These are phyloP conservation scores for Cabera pusaria DNA, from an alignment of 2,888 invertebrate genomes.

Conservation along the genomic window DNA sequence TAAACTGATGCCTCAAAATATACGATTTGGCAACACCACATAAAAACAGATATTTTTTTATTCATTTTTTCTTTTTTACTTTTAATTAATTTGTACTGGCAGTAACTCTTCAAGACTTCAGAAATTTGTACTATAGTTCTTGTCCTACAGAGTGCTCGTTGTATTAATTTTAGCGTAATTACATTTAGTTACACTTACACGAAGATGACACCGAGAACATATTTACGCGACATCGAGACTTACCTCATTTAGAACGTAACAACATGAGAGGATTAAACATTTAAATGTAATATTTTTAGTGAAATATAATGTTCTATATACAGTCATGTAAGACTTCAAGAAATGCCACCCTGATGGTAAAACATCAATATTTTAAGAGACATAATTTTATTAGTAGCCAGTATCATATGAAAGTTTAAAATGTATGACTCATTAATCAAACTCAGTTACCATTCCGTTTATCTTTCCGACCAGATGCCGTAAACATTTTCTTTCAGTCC, in stretches of 20 bases:
- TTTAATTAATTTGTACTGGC: conserved; percentile 81
- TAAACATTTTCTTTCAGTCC: conserved; percentile 35
- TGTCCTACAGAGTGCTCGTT: conserved; percentile 68
- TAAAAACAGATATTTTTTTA: conserved; percentile 60
- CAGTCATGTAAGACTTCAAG: conserved; percentile 55
- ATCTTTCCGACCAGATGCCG: conserved; percentile 25
- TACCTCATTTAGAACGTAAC: conserved; percentile 59
- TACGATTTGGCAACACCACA: conserved; percentile 78
- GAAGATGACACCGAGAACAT: conserved; percentile 70
- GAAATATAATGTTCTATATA: conserved; percentile 58
- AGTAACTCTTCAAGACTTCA: conserved; percentile 74
- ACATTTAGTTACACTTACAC: conserved; percentile 52
- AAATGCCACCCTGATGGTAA: conserved; percentile 34
- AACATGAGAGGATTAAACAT: conserved; percentile 44
- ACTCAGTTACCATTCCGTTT: conserved; percentile 16
- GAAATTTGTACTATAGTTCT: conserved; percentile 80
- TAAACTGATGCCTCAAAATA: conserved; percentile 70
- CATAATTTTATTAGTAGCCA: conserved; percentile 41
- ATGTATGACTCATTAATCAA: conserved; percentile 22
- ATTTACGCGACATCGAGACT: conserved; percentile 66
- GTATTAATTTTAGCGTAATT: conserved; percentile 45
- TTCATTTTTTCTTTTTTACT: conserved; percentile 39
- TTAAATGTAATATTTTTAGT: conserved; percentile 37
- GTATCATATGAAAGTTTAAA: conserved; percentile 39
- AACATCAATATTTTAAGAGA: conserved; percentile 41